Base-by-base conservation (phyloP, 2,113 vertebrate genomes). In the Oreotrochilus melanogaster region DNA sequence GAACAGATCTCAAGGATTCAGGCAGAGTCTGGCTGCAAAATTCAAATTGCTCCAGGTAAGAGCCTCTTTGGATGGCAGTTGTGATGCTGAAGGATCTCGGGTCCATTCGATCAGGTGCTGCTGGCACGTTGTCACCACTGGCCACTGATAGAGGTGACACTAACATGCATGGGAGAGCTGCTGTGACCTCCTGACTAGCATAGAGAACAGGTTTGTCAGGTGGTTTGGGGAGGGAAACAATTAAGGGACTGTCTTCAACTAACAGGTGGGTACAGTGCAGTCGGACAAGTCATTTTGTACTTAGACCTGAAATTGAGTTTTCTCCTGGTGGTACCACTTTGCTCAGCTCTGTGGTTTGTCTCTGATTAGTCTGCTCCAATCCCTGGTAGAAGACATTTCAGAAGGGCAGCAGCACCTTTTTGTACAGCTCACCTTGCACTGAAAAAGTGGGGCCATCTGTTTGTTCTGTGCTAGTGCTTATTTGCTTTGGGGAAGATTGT, bases 1-100 rank as follows among this genome's bases (percentile, higher is more conserved):
- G 99, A 99, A 71, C 99, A 99, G 98, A 99, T 99, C 96, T 99
- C 99, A 91, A 98, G 99, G 98, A 99, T 99, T 98, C 99, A 99
- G 96, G 97, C 99, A 95, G 99, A 99, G 95, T 99, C 99, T n/a
- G 99, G 99, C 95, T 99, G 99, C 97, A 99, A 99, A 98, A 99
- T 99, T 97, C 99, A 99, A 96, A 99, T 99, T 93, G 99, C 99
- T 89, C 98, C 99, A 97, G 99, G 99, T 99, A 98, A 97, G 98
- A 70, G 23, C 54, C 42, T 54, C 45, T 72, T 84, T 74, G 45
- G 66, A 8, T 71, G 47, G 22, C 1, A 2, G 18, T 42, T 67
- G 43, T 60, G 3, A 3, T 14, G 54, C 70, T 60, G 81, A 6
- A 93, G 75, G 60, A 10, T 80, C 81, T 30, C 28, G 7, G 45